Base-by-base conservation (phyloP, 2,888 invertebrate species). In the Actias luna region DNA sequence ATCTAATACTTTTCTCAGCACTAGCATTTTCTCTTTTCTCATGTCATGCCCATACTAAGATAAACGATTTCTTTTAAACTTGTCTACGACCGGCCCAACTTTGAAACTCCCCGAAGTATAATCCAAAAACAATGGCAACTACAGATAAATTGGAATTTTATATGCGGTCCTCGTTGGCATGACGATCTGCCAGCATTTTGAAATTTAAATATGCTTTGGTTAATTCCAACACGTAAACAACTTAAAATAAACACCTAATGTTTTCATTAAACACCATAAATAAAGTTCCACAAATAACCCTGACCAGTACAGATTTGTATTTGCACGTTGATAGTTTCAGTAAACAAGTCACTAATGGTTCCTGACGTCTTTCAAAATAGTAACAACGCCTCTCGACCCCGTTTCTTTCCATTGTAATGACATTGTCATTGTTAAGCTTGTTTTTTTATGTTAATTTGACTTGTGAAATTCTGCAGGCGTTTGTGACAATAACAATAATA, bases 371-470 rank as follows among this genome's bases (percentile, higher is more conserved):
- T 50, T 50, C 46, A 50, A 50, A 22, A 50, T 50, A 50, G 46
- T 50, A 50, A 33, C 8, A 8, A 50, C 46, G 46, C 25, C 46
- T 50, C 46, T 50, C 12, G 46, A 50, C 46, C 25, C 46, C 46
- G 46, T 50, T 50, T 50, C 46, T 22, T 50, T 50, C 46, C 46
- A 25, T 50, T 50, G 25, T 50, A 50, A 50, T 10, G 12, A 25
- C 46, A 25, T 16, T 25, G 46, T 50, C 46, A 50, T 50, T 50
- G 46, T 50, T 50, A 50, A 50, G 46, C 46, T 50, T 50, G 46
- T 50, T 50, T 50, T 22, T 42, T 16, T 39, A 42, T 42, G 42
- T 42, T 18, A 42, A 25, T 50, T 8, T 46, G 22, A 50, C 46
- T 50, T 50, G 46, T 16, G 46, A 50, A 50, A 50, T 50, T 50